Base-by-base conservation (phyloP, 2,888 invertebrate species). In the Acanthoscelides obtectus region DNA sequence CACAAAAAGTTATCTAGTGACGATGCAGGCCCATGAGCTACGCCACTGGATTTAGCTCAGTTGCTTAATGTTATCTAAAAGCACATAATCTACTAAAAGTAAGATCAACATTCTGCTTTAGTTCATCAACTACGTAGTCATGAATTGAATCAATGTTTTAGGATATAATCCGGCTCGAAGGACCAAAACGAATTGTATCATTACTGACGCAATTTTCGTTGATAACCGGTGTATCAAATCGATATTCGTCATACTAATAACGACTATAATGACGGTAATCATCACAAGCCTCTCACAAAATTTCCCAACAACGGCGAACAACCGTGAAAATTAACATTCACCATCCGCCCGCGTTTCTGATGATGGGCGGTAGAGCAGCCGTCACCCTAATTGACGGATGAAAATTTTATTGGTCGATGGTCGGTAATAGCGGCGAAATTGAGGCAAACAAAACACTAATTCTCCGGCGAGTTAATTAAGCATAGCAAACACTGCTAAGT, bases 401-500 rank as follows among this genome's bases (percentile, higher is more conserved):
- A 69, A 71, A 71, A 68, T 72, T 74, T 76, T 76, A 76, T 76
- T 76, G 75, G 75, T 73, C 72, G 72, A 75, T 72, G 67, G 69
- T 66, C 69, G n/a, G 27, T 75, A 75, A 73, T 74, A 74, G 70
- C 67, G 69, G 72, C 72, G 74, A 76, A 76, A 74, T 75, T 25
- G n/a, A n/a, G 19, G 45, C 72, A 69, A 66, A 69, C 70, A 69
- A 69, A 69, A 72, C 70, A 67, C 69, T 70, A 74, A 74, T 74
- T 69, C 67, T 65, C 74, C 72, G 66, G 70, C 69, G 75, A 75
- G 75, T 73, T 78, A 79, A 79, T 79, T 79, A 79, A 76, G 75
- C 75, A 72, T 73, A 71, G 73, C 73, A 72, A 77, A 74, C 74
- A 72, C 71, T 70, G 72, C 65, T 70, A 73, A 72, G 70, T 68